Evolutionary conservation across 1,140 invertebrate genomes (phyloP), one percentile per base, ranked within the genome.

Genomic region (Portunus trituberculatus): DNA sequence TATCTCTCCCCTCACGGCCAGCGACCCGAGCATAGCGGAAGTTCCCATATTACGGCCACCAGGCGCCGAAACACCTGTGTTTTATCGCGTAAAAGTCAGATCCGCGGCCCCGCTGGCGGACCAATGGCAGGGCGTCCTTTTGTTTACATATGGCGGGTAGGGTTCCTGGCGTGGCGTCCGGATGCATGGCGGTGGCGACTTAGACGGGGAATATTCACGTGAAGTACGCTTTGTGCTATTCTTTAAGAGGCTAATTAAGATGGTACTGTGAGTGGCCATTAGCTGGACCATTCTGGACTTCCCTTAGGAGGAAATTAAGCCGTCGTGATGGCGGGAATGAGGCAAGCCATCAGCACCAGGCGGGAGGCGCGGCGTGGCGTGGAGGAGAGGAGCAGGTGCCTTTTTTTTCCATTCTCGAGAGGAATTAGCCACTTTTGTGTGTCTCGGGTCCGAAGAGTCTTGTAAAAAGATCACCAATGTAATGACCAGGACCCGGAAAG

Each of bases 211-310:
- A 76, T 76, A 76, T n/a, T 76, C 12, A 76, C 20, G 67, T 76
- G 67, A n/a, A 76, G 67, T 76, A 76, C 67, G 67, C 67, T 1
- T 0, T 25, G 67, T 76, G 20, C n/a, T 76, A 76, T 76, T 76
- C 25, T n/a, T 76, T 76, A 76, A 76, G 67, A 76, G 25, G 20
- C 67, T 76, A 76, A 76, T 76, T 76, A 76, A 76, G 67, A 76
- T 76, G 67, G 67, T 76, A 76, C 67, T 76, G n/a, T n/a, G 67
- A 76, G 67, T n/a, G 67, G 67, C 67, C 67, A 76, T 76, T 76
- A 76, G n/a, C 67, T 76, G 67, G 67, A 76, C 67, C 67, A 76
- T 76, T 76, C 67, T 76, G 67, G 67, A 76, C 67, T 76, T 76
- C 67, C 67, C 67, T 76, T 25, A 76, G 67, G 25, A 76, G 67